phyloP scores from a whole-genome alignment of 2,797 vertebrate genomes.

The Tapirus indicus region DNA sequence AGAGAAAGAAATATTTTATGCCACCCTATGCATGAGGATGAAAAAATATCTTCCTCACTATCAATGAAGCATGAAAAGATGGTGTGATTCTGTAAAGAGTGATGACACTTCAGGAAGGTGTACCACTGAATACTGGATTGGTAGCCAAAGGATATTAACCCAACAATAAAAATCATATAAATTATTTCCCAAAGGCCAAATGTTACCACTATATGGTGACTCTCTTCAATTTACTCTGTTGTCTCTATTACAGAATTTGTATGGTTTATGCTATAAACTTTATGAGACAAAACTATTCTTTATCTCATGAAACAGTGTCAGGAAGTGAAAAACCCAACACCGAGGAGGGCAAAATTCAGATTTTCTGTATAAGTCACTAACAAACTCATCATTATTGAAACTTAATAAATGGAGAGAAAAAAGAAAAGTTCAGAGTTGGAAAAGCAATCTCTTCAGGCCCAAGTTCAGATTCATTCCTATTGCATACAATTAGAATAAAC shows the following conservation, averaged over 20 bases:
- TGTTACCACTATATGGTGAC: not conserved
- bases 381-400: not conserved
- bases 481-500: not conserved
- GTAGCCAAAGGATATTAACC: not conserved
- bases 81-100: not conserved
- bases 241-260: not conserved
- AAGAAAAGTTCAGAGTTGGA: not conserved
- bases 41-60: not conserved
- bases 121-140: not conserved
- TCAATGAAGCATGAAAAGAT: not conserved
- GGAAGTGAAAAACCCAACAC: not conserved
- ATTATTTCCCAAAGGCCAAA: not conserved
- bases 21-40: not conserved
- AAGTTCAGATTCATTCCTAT: not conserved
- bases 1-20: not conserved
- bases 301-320: not conserved
- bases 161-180: not conserved
- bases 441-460: not conserved
- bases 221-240: not conserved
- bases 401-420: not conserved
- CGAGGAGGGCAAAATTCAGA: not conserved
- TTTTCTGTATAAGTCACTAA: not conserved
- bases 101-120: not conserved
- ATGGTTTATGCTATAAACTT: not conserved
- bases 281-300: not conserved